Conservation (phyloP, 2,797 vertebrate genomes). For the Peromyscus aztecus region DNA sequence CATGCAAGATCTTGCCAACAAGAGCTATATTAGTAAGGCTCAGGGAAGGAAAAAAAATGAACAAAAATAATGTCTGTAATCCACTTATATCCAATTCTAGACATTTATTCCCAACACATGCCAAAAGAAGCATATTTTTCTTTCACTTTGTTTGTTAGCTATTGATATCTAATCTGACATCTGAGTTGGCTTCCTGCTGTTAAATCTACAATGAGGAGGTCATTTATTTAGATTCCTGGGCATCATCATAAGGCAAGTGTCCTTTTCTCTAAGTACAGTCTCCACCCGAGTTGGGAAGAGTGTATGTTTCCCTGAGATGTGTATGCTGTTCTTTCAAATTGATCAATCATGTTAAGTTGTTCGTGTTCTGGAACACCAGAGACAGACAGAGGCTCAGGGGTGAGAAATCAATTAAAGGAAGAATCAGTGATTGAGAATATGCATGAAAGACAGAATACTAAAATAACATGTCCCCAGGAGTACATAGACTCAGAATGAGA, state of each 20-base stretch:
- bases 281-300: not conserved
- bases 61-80: conserved; percentile 2
- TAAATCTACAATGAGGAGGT: not conserved
- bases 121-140: not conserved
- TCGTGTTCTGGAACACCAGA: not conserved
- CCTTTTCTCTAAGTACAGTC: not conserved
- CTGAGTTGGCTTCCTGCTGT: not conserved
- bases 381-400: not conserved
- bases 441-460: not conserved
- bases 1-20: not conserved
- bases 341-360: not conserved
- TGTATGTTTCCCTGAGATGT: not conserved
- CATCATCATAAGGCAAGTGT: not conserved
- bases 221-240: not conserved
- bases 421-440: not conserved
- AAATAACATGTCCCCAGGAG: not conserved
- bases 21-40: not conserved
- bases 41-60: not conserved
- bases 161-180: not conserved
- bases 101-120: not conserved
- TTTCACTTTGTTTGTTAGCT: conserved; percentile 6
- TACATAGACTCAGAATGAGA: not conserved
- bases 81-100: not conserved
- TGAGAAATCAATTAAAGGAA: not conserved
- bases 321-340: not conserved